Percentiles rank a stretch among this genome's conserved stretches.
phyloP scores from a whole-genome alignment of 1,140 invertebrate genomes.

The Prorops nasuta region DNA sequence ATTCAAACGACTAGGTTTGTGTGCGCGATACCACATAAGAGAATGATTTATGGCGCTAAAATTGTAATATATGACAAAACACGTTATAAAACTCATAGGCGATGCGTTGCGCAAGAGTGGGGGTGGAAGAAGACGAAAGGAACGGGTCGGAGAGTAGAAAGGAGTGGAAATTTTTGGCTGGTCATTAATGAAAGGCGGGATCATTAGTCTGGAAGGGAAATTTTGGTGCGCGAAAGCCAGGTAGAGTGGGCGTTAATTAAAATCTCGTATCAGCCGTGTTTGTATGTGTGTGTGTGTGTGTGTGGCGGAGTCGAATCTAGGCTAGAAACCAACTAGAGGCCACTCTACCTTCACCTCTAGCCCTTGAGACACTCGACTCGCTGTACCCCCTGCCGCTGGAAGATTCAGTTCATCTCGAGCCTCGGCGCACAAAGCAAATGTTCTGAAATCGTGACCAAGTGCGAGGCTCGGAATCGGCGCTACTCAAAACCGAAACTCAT shows the following conservation, averaged over 20 bases:
- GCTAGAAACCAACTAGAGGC: slow-evolving; percentile 32
- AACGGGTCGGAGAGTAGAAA: no score
- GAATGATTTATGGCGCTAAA: no score
- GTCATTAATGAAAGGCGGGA: no score
- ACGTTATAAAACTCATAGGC: no score
- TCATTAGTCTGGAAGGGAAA: neutral
- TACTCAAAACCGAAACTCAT: slow-evolving; percentile 11
- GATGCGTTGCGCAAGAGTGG: no score
- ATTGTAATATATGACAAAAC: no score
- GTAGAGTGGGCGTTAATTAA: slow-evolving; percentile 41
- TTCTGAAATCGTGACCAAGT: slow-evolving; percentile 49
- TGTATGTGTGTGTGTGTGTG: neutral
- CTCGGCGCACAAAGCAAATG: slow-evolving; percentile 35
- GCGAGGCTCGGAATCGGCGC: slow-evolving; percentile 20
- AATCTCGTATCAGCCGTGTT: slow-evolving; percentile 33
- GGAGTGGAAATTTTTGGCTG: no score
- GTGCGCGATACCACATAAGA: no score
- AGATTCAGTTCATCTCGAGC: slow-evolving; percentile 20
- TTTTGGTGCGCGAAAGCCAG: no score
- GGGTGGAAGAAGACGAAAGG: no score
- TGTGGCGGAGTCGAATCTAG: slow-evolving; percentile 37
- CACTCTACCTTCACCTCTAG: slow-evolving; percentile 27
- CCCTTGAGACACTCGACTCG: slow-evolving; percentile 17
- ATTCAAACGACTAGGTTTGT: no score
- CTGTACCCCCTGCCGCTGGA: no score